Evolutionary conservation across 2,113 vertebrate species (phyloP).

Genomic region (Xenotilapia longispinis): DNA sequence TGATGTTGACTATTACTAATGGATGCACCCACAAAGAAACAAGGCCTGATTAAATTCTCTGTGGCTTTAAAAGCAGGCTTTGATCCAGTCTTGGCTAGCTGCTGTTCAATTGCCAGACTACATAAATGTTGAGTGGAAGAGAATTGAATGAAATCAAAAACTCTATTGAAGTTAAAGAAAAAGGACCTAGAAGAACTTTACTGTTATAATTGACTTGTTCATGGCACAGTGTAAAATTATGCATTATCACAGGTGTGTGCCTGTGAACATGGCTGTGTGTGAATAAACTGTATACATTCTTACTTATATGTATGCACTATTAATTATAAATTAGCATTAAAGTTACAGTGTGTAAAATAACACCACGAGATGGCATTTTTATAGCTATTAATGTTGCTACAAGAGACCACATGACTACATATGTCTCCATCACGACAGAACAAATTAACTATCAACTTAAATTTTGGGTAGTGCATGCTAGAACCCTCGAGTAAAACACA

Average conservation of each 20-base stretch:
- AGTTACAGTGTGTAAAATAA: not conserved
- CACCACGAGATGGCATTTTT: rapidly evolving
- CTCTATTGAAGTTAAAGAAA: not conserved
- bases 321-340: not conserved
- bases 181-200: not conserved
- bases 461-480: not conserved
- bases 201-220: not conserved
- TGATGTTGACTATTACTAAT: not conserved
- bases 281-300: not conserved
- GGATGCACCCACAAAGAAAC: not conserved
- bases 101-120: not conserved
- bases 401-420: not conserved
- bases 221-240: not conserved
- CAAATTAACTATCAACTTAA: not conserved
- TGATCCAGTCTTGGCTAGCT: not conserved
- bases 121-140: not conserved
- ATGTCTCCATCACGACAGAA: not conserved
- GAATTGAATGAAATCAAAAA: not conserved
- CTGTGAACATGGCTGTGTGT: not conserved
- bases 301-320: not conserved
- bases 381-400: not conserved
- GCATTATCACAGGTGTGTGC: not conserved
- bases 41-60: not conserved
- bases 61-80: not conserved
- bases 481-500: not conserved